Conservation (phyloP, 2,797 vertebrate species). For the Urocyon cinereoargenteus region DNA sequence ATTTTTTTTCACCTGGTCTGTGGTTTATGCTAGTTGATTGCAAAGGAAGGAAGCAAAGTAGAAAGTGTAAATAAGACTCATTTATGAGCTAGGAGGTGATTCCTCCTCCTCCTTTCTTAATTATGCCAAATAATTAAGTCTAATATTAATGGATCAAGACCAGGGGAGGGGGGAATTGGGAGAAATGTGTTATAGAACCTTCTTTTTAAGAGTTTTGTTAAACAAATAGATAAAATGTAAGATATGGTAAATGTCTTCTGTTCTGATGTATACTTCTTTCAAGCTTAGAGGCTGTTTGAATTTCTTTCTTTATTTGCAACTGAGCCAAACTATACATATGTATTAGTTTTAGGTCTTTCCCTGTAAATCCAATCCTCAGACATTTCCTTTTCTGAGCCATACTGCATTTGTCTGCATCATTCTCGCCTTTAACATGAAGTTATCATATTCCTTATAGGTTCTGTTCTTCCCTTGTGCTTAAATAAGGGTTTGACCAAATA, state of each 20-base stretch:
- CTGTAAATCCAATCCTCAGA: background rate
- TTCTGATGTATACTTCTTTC: background rate
- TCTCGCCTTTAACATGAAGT: background rate
- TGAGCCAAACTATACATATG: background rate
- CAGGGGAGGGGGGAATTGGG: background rate
- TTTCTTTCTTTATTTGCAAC: background rate
- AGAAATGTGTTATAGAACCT: background rate
- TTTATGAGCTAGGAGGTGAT: background rate
- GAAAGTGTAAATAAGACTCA: background rate
- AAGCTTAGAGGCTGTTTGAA: background rate
- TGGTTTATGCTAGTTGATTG: background rate
- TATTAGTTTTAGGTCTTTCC: background rate
- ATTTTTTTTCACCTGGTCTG: background rate
- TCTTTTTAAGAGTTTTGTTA: background rate
- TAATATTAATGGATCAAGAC: background rate
- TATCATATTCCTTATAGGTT: background rate
- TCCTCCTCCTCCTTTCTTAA: background rate
- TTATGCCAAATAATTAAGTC: background rate
- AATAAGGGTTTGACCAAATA: constrained; percentile 25
- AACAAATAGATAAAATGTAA: background rate
- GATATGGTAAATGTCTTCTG: background rate
- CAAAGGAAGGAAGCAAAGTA: background rate
- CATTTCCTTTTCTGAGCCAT: constrained; percentile 12
- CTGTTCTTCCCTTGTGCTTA: constrained; percentile 6
- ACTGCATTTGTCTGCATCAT: background rate